Evolutionary conservation across 2,797 vertebrate species (phyloP).

Genomic region (Sebastes trivittatus): DNA sequence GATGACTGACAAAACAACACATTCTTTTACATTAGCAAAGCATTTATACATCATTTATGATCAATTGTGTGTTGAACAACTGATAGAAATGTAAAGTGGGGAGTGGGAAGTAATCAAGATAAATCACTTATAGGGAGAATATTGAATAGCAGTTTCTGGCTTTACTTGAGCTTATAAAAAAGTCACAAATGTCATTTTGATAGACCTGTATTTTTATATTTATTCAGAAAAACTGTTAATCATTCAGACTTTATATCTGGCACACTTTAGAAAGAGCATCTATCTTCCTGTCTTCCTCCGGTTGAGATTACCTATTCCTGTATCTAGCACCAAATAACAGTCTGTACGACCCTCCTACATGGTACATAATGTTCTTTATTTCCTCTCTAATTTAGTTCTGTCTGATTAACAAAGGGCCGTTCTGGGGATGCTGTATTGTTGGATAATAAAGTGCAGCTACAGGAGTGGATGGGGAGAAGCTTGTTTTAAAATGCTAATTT

Average conservation of each 20-base stretch:
- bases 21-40: neutral
- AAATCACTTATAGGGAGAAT: neutral
- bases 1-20: neutral
- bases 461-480: neutral
- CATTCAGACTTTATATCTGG: neutral
- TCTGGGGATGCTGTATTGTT: neutral
- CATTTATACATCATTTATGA: neutral
- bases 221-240: neutral
- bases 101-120: neutral
- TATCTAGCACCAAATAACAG: neutral
- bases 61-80: neutral
- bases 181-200: neutral
- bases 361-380: neutral
- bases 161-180: neutral
- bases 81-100: neutral
- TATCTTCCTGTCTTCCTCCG: neutral
- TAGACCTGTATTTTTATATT: neutral
- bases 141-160: neutral
- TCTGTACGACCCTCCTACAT: neutral
- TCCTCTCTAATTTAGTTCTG: neutral
- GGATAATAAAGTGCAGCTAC: conserved; percentile 22
- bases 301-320: neutral
- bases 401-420: neutral
- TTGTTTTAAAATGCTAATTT: conserved; percentile 8
- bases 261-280: neutral